These are phyloP conservation scores for Lumbricus terrestris DNA, from an alignment of 2,888 invertebrate species.

Conservation along the genomic window DNA sequence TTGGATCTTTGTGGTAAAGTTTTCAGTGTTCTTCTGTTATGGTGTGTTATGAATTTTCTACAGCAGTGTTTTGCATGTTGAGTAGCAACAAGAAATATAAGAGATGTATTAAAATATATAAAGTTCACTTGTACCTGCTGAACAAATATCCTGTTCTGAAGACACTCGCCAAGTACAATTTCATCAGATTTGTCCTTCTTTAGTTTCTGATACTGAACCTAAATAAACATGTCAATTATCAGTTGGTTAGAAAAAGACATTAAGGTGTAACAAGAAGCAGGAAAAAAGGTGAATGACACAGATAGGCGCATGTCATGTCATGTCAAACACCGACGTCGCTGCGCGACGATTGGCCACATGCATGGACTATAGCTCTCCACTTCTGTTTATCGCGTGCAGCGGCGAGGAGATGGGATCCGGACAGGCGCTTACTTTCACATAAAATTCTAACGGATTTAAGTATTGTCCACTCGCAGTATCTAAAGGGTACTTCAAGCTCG, in stretches of 20 bases:
- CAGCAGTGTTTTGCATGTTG: neutral
- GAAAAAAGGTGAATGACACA: neutral
- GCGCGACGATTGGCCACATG: too few relatives aligned
- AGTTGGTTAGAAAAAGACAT: neutral
- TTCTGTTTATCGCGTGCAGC: too few relatives aligned
- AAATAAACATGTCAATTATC: neutral
- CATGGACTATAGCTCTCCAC: too few relatives aligned
- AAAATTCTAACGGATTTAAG: neutral
- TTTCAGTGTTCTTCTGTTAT: neutral
- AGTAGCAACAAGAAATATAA: neutral
- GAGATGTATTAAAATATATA: neutral
- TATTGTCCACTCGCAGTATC: neutral
- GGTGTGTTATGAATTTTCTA: neutral
- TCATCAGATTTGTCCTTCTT: conserved; percentile 43
- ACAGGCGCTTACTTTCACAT: neutral
- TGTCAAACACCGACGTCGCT: too few relatives aligned
- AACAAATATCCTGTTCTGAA: conserved; percentile 55
- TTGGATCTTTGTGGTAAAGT: neutral
- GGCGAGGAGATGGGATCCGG: too few relatives aligned
- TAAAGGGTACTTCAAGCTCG: neutral
- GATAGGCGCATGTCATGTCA: too few relatives aligned
- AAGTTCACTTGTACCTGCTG: conserved; percentile 35
- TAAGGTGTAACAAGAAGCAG: neutral
- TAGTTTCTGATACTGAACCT: conserved; percentile 23
- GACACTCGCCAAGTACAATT: conserved; percentile 51